Base-by-base conservation (phyloP, 2,797 vertebrate genomes). In the Pangasius djambal region DNA sequence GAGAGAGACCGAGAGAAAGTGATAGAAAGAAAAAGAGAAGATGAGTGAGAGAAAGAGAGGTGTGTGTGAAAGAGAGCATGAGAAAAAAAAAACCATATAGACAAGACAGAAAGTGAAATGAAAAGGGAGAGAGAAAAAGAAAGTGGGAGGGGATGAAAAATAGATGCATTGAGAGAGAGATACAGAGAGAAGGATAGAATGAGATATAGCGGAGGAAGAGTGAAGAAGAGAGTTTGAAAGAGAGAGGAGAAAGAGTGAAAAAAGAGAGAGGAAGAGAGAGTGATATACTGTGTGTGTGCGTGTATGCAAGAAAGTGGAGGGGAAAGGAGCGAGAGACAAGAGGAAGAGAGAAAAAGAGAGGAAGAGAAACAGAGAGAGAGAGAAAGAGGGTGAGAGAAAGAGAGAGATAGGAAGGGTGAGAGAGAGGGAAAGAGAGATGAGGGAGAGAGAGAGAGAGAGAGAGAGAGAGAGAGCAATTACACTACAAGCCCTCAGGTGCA, bases 241-340 rank as follows among this genome's bases (percentile, higher is more conserved):
- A 28, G 12, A n/a, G 48, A 6, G 34, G 13, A 18, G n/a, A 6
- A 34, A 34, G 31, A 37, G 52, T 55, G 15, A 8, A 22, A 67
- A 63, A 31, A 10, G 72, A 93, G 89, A 91, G 88, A 94, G 93
- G 92, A 34, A 86, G 86, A 20, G 20, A 52, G 31, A 18, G 28
- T 57, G 16, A 78, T 72, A 22, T 37, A 40, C 34, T 40, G 34
- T 72, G 18, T 40, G 9, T n/a, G 28, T n/a, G 7, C 9, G 44
- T 48, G 44, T 50, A 52, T 55, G n/a, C 50, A 20, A n/a, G 25
- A 77, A 77, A 52, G 13, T 5, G 75, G 75, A 16, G 6, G 48
- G n/a, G n/a, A 15, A 34, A 25, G n/a, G n/a, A 70, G 20, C 72
- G 44, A 86, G 78, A 91, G 85, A 70, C 70, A 89, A 6, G 55